Base-by-base conservation (phyloP, 2,113 vertebrate genomes). In the Muntiacus muntjak region DNA sequence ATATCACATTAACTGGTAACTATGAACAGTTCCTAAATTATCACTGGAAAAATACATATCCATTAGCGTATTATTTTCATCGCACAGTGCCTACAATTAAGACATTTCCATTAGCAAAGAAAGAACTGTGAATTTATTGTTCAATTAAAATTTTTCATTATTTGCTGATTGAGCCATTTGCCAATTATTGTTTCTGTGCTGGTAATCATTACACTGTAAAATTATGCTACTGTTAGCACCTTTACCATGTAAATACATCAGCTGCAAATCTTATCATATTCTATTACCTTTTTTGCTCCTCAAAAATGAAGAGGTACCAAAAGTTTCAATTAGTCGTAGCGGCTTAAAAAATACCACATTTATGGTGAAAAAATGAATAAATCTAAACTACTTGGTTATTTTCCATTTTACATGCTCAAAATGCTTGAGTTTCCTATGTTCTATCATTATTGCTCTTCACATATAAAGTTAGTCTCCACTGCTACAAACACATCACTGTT, bases 161-260 rank as follows among this genome's bases (percentile, higher is more conserved):
- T 92, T 97, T 93, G 50, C 54, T 89, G 52, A 97, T 82, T 87
- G 28, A 98, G n/a, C 15, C 25, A 92, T 87, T 98, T 96, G 25
- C 26, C 45, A 97, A 96, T 95, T 90, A 97, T 60, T 97, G 10
- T 94, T 97, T 93, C 60, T 87, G 7, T 95, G 10, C 36, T 93
- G 3, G 50, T 94, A 78, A 92, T 95, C 54, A 86, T 86, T 74
- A 62, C 83, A 36, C 47, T 83, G 45, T 60, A 10, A 96, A 95
- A 91, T 64, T 85, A 96, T 83, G 50, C 11, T 58, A 67, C 13
- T 79, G 12, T 89, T 79, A 87, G 19, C 28, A 93, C 2, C 78
- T 89, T 96, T 95, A 55, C 21, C 40, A 92, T 88, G 67, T 23
- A 97, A 96, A 95, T 87, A 93, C 13, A 86, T 71, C 11, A 71